Evolutionary conservation across 2,888 invertebrate species (phyloP), one percentile per base, ranked within the genome.

Genomic region (Aricia artaxerxes): DNA sequence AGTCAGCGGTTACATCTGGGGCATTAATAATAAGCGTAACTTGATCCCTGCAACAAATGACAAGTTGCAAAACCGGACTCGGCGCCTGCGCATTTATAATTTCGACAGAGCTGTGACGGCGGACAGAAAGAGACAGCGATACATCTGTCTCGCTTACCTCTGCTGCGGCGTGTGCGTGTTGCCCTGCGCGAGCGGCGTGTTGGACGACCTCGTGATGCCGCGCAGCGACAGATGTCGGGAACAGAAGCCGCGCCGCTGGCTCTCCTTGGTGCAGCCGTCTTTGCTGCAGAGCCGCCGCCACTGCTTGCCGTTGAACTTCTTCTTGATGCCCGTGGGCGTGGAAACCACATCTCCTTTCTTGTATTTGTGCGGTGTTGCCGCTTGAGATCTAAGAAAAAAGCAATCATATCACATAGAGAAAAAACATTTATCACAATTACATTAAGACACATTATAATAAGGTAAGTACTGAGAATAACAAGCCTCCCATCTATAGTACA

Each of bases 221-320:
- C 98, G 97, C 86, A 99, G 96, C 84, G 98, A 99, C 85, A 99
- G 96, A 94, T 99, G 99, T 78, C 99, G 95, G 38, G 99, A 99
- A 91, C 99, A 99, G 94, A 90, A 99, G 64, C 99, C 99, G 84
- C 99, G 96, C 64, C 99, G 95, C 93, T 99, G 99, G 87, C 99
- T 99, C 95, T 99, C 99, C 94, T 93, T 93, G 61, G 97, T 97
- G 92, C 99, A 99, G 79, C 98, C 98, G 86, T 98, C 98, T 90
- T 98, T 98, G 81, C 99, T 99, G 94, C 99, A 99, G 82, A 99
- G 95, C 85, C 99, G 95, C 82, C 99, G 96, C 99, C 99, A 99
- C 91, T 99, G 99, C 94, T 99, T 99, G 61, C 99, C 99, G 95
- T 99, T 99, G 93, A 99, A 99, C 95, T 99, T 99, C 95, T 99